These are phyloP conservation scores for Melanophora roralis DNA, from an alignment of 2,888 invertebrate genomes.

Conservation along the genomic window DNA sequence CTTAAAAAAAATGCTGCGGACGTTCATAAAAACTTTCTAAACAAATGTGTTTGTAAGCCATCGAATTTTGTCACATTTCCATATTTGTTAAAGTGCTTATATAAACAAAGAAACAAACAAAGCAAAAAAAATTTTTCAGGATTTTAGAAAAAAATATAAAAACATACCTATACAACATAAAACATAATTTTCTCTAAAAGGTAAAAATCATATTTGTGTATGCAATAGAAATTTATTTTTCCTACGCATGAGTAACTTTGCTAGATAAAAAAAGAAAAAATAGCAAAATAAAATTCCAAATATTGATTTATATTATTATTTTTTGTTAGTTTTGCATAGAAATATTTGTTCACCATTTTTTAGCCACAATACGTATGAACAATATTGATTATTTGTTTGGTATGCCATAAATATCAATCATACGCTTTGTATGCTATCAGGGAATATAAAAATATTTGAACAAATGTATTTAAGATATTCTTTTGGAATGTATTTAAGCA, in stretches of 20 bases:
- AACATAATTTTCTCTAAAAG: not conserved
- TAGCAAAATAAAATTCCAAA: not conserved
- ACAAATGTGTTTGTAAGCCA: too few relatives aligned
- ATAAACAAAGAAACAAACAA: too few relatives aligned
- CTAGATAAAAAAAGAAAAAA: not conserved
- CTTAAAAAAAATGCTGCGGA: too few relatives aligned
- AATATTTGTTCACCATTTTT: slow-evolving; percentile 30
- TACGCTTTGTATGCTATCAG: not conserved
- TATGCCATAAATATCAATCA: not conserved
- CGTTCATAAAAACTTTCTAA: too few relatives aligned
- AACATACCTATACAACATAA: not conserved
- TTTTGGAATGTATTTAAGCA: not conserved
- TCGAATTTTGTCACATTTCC: too few relatives aligned
- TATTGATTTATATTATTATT: slow-evolving; percentile 43
- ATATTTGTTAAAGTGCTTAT: too few relatives aligned
- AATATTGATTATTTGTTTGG: not conserved
- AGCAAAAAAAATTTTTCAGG: too few relatives aligned
- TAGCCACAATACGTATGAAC: not conserved
- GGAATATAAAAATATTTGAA: not conserved
- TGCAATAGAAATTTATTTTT: slow-evolving; percentile 33
- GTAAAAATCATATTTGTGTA: slow-evolving; percentile 26
- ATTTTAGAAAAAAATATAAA: not conserved
- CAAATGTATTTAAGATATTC: slow-evolving; percentile 21
- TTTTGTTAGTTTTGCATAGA: not conserved
- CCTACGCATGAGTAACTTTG: slow-evolving; percentile 39